Evolutionary conservation across 2,888 invertebrate genomes (phyloP), one percentile per base, ranked within the genome.

Genomic region (Villa cingulata): DNA sequence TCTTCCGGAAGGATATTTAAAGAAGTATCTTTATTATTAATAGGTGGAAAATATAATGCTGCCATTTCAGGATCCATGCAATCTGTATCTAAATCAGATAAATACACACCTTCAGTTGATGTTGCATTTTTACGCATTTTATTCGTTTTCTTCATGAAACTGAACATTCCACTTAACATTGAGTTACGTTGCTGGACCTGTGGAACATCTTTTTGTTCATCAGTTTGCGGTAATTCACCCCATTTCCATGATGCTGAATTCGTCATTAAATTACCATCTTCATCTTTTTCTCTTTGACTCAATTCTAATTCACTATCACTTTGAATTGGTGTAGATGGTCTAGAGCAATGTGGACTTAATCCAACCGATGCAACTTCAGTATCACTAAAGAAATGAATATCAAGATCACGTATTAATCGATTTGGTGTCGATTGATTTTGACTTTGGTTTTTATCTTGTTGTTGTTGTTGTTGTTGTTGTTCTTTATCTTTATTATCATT

Each of bases 221-320:
- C 56, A 36, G 53, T 58, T 17, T 51, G 54, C 1, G 90, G 90
- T 55, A 91, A 70, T 64, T 90, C 89, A 18, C 91, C 91, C 91
- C 91, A 87, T 55, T 86, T 80, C 91, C 91, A 90, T 48, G 86
- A 86, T 27, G 66, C 62, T 42, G 64, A 59, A 39, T 56, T 61
- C 4, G 58, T 58, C 50, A 63, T 58, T 17, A 60, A 52, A 44
- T 47, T 57, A 18, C 59, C 63, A 12, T 3, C 3, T 36, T n/a
- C 6, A 1, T n/a, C 16, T 51, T 80, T 66, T 34, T 64, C 66
- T 20, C 70, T 62, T 61, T 65, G 58, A 1, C 70, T 66, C 51
- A 77, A 78, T 68, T 95, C 95, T 61, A 90, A 83, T 65, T 96
- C 96, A 0, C 94, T 91, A 68, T 96, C 96, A 38, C 94, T 94